Percentiles rank a stretch among this genome's conserved stretches.
Conservation (phyloP, 2,797 vertebrate species). For the Falco rusticolus region DNA sequence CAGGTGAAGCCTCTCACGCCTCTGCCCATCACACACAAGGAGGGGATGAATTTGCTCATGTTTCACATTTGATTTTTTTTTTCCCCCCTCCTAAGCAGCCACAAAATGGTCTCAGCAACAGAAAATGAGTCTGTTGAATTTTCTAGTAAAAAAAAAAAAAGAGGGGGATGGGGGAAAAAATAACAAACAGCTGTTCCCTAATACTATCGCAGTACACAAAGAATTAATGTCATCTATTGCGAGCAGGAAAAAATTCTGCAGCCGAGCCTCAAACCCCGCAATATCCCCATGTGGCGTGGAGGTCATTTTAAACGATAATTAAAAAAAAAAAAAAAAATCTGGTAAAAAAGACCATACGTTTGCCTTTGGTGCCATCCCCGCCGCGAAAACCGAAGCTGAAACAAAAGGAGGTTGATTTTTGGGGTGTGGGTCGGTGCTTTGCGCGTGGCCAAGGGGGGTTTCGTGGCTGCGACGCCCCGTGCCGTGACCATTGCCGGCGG, state of each 20-base stretch:
- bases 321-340: background rate
- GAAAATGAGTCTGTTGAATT: background rate
- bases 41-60: rapidly evolving
- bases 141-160: background rate
- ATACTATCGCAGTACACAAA: background rate
- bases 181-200: background rate
- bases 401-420: background rate
- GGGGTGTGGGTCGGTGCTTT: rapidly evolving
- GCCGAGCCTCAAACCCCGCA: background rate
- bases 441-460: rapidly evolving
- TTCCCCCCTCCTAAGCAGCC: background rate
- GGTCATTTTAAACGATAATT: background rate
- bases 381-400: rapidly evolving
- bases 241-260: background rate
- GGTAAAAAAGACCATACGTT: rapidly evolving
- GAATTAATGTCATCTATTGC: background rate
- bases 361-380: background rate
- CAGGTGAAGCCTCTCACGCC: rapidly evolving
- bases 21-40: rapidly evolving
- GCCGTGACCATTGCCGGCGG: rapidly evolving
- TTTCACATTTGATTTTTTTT: rapidly evolving
- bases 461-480: rapidly evolving
- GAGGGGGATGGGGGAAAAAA: background rate
- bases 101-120: background rate
- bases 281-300: rapidly evolving